Evolutionary conservation across 2,888 invertebrate genomes (phyloP).

Genomic region (Drosophila yooni): DNA sequence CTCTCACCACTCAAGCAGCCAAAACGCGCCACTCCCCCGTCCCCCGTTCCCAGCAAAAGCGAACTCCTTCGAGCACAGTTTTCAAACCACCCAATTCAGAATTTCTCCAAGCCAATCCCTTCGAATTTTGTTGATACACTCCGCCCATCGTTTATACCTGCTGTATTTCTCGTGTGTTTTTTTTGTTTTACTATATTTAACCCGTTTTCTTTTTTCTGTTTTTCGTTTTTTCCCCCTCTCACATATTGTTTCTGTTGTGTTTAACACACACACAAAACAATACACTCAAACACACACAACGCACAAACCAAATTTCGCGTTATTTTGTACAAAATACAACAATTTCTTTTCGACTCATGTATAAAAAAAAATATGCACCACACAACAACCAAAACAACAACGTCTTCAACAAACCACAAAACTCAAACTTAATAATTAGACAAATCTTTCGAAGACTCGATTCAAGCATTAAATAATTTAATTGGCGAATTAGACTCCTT

Average conservation of each 20-base stretch:
- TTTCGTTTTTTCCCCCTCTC: slow-evolving; percentile 38
- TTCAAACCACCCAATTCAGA: neutral
- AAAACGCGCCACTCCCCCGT: neutral
- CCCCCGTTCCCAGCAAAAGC: neutral
- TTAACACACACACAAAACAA: slow-evolving; percentile 32
- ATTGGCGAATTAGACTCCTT: slow-evolving; percentile 86
- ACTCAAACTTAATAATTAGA: slow-evolving; percentile 76
- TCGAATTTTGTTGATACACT: slow-evolving; percentile 1
- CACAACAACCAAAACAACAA: slow-evolving; percentile 53
- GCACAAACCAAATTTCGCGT: slow-evolving; percentile 46
- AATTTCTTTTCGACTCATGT: slow-evolving; percentile 21
- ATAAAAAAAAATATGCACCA: slow-evolving; percentile 48
- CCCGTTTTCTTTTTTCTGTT: slow-evolving; percentile 54
- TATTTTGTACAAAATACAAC: slow-evolving; percentile 30
- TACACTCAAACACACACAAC: slow-evolving; percentile 37
- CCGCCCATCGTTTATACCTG: slow-evolving; percentile 8
- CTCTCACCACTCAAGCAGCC: slow-evolving; percentile 3
- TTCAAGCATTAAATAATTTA: slow-evolving; percentile 85
- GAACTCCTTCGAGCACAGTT: slow-evolving; percentile 3
- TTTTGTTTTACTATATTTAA: slow-evolving; percentile 37
- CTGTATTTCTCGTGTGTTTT: slow-evolving; percentile 1
- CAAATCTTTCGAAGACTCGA: slow-evolving; percentile 85
- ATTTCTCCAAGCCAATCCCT: slow-evolving; percentile 6
- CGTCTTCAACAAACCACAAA: slow-evolving; percentile 46
- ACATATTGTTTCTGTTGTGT: slow-evolving; percentile 59